Base-by-base conservation (phyloP, 2,113 vertebrate genomes). In the Muscicapa adusta region DNA sequence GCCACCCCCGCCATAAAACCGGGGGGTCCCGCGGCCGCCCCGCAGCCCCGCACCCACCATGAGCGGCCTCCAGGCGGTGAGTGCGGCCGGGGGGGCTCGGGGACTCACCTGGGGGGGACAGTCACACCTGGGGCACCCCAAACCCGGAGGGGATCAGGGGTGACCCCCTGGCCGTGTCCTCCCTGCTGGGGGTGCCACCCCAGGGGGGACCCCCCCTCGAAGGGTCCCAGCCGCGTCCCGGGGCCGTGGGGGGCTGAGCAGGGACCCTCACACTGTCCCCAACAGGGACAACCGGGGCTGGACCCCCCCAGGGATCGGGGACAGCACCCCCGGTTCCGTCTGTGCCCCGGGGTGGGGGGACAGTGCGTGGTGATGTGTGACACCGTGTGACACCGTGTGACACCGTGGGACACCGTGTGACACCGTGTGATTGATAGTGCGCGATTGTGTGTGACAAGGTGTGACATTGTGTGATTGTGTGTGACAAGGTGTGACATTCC, bases 151-250 rank as follows among this genome's bases (percentile, higher is more conserved):
- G n/a, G n/a, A 10, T 4, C 26, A 45, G 24, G 48, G 81, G 50
- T 12, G 4, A 65, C 34, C 50, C 60, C 50, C 6, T 0, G 19
- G 14, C 4, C 0, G 2, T 11, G 19, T 5, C 17, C 4, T 9
- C n/a, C 18, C n/a, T 19, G 23, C 50, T 14, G 29, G 42, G 28
- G 28, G 18, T 45, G 40, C 16, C 58, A 67, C 22, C 51, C 26
- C 62, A 5, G 4, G 38, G 25, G 38, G 11, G 38, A 29, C 60
- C 60, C 61, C 50, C 5, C 26, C 76, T 26, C 62, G 12, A 47
- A 66, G 26, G 20, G 50, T 19, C 5, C 9, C 38, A 22, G 47
- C 47, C 14, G n/a, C 18, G 47, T 25, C 45, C 47, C 10, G 12
- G 3, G 38, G 33, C 34, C 34, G 1, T 4, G 36, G 65, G 43